Evolutionary conservation across 1,140 invertebrate genomes (phyloP).

Genomic region (Achatina immaculata): DNA sequence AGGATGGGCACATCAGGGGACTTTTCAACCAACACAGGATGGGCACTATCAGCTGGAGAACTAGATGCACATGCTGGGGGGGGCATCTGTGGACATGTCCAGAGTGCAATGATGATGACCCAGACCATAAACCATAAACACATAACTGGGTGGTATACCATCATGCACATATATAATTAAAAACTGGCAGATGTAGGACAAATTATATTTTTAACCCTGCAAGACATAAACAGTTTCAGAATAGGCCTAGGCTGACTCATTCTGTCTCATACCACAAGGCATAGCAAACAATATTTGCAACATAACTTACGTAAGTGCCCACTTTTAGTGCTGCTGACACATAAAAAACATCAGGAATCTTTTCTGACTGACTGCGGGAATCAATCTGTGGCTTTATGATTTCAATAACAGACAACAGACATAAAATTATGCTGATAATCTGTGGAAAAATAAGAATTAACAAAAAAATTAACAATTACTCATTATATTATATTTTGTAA

Average conservation of each 20-base stretch:
- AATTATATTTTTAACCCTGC: too few relatives aligned
- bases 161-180: not conserved
- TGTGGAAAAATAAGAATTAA: slow-evolving; percentile 12
- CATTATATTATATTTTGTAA: not conserved
- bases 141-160: too few relatives aligned
- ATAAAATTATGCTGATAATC: slow-evolving; percentile 35
- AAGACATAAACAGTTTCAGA: too few relatives aligned
- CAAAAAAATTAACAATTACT: not conserved
- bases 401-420: slow-evolving; percentile 27
- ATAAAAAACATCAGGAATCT: slow-evolving; percentile 38
- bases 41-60: too few relatives aligned
- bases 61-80: too few relatives aligned
- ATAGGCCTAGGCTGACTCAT: too few relatives aligned
- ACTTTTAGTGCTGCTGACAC: slow-evolving; percentile 28
- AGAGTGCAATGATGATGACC: too few relatives aligned
- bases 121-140: too few relatives aligned
- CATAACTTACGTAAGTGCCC: slow-evolving; percentile 35
- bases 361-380: not conserved
- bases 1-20: too few relatives aligned
- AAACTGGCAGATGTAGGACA: not conserved
- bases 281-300: not conserved
- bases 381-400: slow-evolving; percentile 23
- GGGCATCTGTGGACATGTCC: too few relatives aligned
- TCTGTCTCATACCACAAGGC: too few relatives aligned
- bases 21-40: too few relatives aligned